phyloP scores from a whole-genome alignment of 2,113 vertebrate species.

The Sigmodon hispidus region DNA sequence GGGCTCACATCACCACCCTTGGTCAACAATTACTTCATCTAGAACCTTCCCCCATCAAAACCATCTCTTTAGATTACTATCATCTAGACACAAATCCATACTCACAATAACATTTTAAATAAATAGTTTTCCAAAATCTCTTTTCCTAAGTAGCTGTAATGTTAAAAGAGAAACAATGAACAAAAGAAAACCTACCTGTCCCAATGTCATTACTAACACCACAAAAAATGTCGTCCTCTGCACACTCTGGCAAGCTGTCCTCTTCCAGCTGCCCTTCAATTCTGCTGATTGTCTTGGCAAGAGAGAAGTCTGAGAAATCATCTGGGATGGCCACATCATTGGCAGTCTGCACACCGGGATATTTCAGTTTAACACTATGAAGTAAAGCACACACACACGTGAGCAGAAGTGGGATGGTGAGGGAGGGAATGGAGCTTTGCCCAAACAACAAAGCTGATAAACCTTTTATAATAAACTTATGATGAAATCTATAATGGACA shows the following conservation, averaged over 20 bases:
- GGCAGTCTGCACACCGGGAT: constrained; percentile 65
- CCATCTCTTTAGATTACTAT: not conserved
- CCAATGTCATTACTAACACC: constrained; percentile 86
- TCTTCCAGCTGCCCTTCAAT: constrained; percentile 89
- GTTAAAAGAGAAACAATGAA: constrained; percentile 8
- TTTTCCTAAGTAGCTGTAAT: constrained; percentile 35
- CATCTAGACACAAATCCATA: constrained; percentile 27
- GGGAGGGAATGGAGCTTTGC: constrained; percentile 26
- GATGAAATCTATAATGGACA: constrained; percentile 20
- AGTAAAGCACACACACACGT: not conserved
- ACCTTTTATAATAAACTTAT: not conserved
- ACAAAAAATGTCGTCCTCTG: constrained; percentile 85
- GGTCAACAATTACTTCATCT: constrained; percentile 12
- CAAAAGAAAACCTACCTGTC: constrained; percentile 86
- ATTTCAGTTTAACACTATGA: constrained; percentile 84
- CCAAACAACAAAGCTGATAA: not conserved
- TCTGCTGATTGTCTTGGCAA: constrained; percentile 88
- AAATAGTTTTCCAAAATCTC: not conserved
- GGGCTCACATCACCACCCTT: not conserved
- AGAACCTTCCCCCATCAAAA: not conserved
- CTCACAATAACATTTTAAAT: constrained; percentile 23
- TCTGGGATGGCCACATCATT: constrained; percentile 85
- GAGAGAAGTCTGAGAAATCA: constrained; percentile 87
- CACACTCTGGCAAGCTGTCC: constrained; percentile 76
- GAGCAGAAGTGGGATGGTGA: not conserved